Conservation (phyloP, 2,888 invertebrate species). For the Altica lythri region DNA sequence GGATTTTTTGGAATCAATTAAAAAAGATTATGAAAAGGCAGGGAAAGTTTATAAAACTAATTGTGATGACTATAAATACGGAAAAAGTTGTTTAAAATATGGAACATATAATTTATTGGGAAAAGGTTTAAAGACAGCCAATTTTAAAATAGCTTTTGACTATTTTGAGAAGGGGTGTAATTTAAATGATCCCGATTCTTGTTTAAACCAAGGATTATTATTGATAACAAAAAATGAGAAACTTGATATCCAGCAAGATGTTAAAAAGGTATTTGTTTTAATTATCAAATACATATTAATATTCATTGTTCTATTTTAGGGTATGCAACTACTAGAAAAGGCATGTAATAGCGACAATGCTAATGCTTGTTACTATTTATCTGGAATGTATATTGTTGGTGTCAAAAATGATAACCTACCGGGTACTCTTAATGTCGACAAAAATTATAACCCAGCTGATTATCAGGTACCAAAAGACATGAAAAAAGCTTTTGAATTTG, state of each 20-base stretch:
- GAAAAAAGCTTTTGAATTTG: conserved; percentile 77
- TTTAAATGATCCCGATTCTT: conserved; percentile 70
- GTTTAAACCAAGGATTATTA: conserved; percentile 76
- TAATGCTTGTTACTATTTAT: conserved; percentile 75
- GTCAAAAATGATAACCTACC: conserved; percentile 60
- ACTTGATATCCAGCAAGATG: conserved; percentile 61
- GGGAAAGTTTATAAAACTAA: conserved; percentile 80
- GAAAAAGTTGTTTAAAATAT: conserved; percentile 86
- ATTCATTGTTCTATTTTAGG: conserved; percentile 46
- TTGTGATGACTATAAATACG: conserved; percentile 83
- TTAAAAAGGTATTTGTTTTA: conserved; percentile 55
- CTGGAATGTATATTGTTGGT: conserved; percentile 78
- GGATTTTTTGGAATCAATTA: conserved; percentile 87
- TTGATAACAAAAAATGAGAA: conserved; percentile 62
- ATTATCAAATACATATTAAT: background rate
- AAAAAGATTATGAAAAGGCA: conserved; percentile 81
- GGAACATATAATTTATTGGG: conserved; percentile 76
- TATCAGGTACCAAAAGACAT: conserved; percentile 66
- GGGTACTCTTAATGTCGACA: conserved; percentile 16
- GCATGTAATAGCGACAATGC: conserved; percentile 56
- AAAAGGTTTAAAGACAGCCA: conserved; percentile 64
- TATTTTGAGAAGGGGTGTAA: conserved; percentile 83
- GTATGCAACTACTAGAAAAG: conserved; percentile 60
- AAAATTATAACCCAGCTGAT: conserved; percentile 30
- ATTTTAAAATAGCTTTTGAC: conserved; percentile 62